A percentile compares a stretch with the other conserved stretches of the same genome.
phyloP scores from a whole-genome alignment of 2,888 invertebrate genomes.

The Galeruca laticollis region DNA sequence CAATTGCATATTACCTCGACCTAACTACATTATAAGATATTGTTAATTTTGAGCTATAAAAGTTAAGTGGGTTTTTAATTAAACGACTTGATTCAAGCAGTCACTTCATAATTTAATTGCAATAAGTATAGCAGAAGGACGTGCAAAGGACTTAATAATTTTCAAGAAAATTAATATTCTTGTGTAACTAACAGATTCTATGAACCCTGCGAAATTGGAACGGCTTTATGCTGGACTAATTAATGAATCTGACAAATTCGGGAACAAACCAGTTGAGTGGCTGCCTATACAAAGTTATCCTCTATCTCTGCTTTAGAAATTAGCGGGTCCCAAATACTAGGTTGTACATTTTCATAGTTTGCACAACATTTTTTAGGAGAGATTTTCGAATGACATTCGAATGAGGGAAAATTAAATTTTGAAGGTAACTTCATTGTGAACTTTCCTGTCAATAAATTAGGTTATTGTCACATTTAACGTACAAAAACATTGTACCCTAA shows the following conservation, averaged over 20 bases:
- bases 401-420: no score
- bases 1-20: background rate
- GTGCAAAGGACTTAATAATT: constrained; percentile 45
- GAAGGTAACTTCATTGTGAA: no score
- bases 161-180: constrained; percentile 50
- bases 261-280: constrained; percentile 55
- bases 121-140: constrained; percentile 14
- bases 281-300: constrained; percentile 50
- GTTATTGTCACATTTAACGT: no score
- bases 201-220: constrained; percentile 53
- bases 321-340: background rate
- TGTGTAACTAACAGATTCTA: constrained; percentile 48
- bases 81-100: background rate
- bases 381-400: no score
- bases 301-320: constrained; percentile 39
- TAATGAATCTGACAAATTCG: constrained; percentile 59
- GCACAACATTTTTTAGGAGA: no score
- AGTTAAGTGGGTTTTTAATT: constrained; percentile 6
- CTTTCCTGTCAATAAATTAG: no score
- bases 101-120: background rate
- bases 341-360: background rate
- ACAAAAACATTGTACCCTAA: no score
- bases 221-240: constrained; percentile 57
- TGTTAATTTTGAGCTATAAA: background rate
- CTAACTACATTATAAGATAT: background rate